phyloP scores from a whole-genome alignment of 1,140 invertebrate genomes.

The Teleogryllus occipitalis region DNA sequence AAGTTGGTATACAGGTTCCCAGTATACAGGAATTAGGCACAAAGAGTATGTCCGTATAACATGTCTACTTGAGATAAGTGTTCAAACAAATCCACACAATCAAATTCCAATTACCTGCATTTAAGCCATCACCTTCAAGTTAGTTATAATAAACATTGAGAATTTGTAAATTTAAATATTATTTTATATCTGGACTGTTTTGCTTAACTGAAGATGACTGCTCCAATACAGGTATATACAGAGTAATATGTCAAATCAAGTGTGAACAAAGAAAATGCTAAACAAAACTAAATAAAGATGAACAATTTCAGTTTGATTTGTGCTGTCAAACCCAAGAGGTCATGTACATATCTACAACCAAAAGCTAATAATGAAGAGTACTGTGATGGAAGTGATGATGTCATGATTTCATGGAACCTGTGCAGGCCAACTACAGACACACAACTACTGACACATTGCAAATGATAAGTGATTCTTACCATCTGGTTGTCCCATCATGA shows the following conservation, averaged over 20 bases:
- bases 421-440: constrained; percentile 22
- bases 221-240: background rate
- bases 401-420: constrained; percentile 7
- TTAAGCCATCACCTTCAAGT: background rate
- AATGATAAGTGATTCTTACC: constrained; percentile 22
- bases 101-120: background rate
- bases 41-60: background rate
- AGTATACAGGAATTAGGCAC: background rate
- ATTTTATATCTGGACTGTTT: background rate
- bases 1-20: background rate
- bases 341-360: background rate
- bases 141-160: background rate
- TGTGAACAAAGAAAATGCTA: background rate
- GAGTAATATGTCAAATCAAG: background rate
- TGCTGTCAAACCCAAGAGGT: background rate
- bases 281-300: background rate
- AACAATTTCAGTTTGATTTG: background rate
- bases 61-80: background rate
- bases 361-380: background rate
- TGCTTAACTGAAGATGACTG: background rate
- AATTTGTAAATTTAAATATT: background rate
- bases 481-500: constrained; percentile 19
- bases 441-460: constrained; percentile 16
- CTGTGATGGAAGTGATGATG: background rate
- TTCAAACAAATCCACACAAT: constrained; percentile 1